phyloP scores from a whole-genome alignment of 2,888 invertebrate genomes.

The Standfussiana lucernea region DNA sequence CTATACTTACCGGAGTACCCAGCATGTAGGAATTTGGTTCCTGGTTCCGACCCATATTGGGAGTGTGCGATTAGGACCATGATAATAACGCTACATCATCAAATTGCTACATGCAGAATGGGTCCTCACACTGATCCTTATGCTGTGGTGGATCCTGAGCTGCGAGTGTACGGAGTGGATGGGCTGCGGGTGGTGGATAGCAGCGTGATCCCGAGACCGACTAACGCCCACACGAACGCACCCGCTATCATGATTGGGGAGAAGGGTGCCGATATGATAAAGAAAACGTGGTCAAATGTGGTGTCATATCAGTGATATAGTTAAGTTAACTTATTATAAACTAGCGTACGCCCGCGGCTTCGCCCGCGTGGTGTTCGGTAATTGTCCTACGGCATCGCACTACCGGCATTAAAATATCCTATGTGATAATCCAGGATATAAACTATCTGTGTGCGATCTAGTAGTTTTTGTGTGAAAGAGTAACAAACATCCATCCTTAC shows the following conservation, averaged over 20 bases:
- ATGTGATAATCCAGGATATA: background rate
- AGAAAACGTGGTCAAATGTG: conserved; percentile 88
- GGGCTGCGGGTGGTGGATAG: conserved; percentile 92
- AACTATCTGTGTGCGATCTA: background rate
- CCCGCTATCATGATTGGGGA: conserved; percentile 94
- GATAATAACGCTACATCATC: conserved; percentile 91
- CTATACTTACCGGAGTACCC: conserved; percentile 89
- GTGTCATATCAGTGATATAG: conserved; percentile 39
- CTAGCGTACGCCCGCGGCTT: background rate
- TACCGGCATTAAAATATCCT: background rate
- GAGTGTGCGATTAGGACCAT: conserved; percentile 92
- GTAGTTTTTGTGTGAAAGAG: background rate
- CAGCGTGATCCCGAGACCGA: conserved; percentile 92
- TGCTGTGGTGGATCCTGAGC: conserved; percentile 92
- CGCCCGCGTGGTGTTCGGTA: background rate
- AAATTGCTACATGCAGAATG: conserved; percentile 93
- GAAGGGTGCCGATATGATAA: conserved; percentile 93
- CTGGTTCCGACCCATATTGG: conserved; percentile 93
- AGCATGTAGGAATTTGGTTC: conserved; percentile 86
- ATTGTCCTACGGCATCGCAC: background rate
- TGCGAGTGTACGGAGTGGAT: conserved; percentile 92
- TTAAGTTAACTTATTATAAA: conserved; percentile 39
- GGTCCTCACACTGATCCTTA: conserved; percentile 91
- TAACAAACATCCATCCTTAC: background rate
- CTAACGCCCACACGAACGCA: conserved; percentile 92